Evolutionary conservation across 2,113 vertebrate species (phyloP), one percentile per base, ranked within the genome.

Genomic region (Mohoua ochrocephala): DNA sequence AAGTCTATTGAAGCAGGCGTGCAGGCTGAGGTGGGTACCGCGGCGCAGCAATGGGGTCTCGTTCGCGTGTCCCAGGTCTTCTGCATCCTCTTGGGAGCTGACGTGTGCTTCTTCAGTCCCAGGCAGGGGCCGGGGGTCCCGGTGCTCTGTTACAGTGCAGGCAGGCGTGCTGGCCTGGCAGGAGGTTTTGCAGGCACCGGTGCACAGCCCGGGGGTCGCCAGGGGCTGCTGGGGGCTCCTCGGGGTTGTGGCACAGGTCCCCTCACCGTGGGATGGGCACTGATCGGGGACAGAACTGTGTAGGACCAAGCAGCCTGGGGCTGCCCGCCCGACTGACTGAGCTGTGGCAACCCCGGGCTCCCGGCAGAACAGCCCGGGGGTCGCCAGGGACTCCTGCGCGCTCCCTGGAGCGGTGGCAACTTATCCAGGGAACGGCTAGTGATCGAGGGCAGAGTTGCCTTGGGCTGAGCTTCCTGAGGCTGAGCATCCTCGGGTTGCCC

Each of bases 261-360:
- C 30, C 12, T n/a, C 47, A 15, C 11, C 2, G 3, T 30, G 19
- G 24, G 2, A 18, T 0, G 5, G 63, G 17, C 70, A 11, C 0
- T 23, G n/a, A 61, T 11, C 1, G 14, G 41, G 6, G 54, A 24
- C 54, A 69, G 61, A 35, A 23, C 30, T 11, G 9, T 0, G 9
- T 12, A 30, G 30, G 45, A 18, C 30, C 2, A 52, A 22, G 57
- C 49, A 27, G 42, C 31, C 67, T 27, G 35, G 16, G 27, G 53
- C 52, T 89, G 87, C 61, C 39, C 13, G 4, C 47, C 23, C 3
- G 4, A 13, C 69, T 60, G 61, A 18, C 24, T 22, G 28, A 21
- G 45, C 53, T 52, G 47, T 4, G 61, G 16, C 53, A 30, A 10
- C 17, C 41, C 16, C 45, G 15, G 69, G n/a, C 20, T 56, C 35